These are phyloP conservation scores for Sciaenops ocellatus DNA, from an alignment of 2,797 vertebrate genomes.

Conservation along the genomic window DNA sequence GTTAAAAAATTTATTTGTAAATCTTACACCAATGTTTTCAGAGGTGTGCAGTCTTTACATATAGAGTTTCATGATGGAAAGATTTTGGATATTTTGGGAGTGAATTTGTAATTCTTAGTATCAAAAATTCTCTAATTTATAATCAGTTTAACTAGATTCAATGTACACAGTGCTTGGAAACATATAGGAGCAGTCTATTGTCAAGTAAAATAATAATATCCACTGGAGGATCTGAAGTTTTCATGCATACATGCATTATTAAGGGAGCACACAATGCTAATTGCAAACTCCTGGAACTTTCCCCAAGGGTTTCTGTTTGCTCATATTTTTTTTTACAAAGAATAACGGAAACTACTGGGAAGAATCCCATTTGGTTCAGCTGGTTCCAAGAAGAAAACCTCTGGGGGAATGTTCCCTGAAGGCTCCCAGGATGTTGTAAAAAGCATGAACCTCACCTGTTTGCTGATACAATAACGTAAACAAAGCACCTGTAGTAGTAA, in stretches of 20 bases:
- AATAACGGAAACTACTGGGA: neutral
- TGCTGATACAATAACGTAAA: neutral
- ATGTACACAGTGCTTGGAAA: neutral
- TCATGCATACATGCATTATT: neutral
- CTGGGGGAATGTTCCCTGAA: neutral
- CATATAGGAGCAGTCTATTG: neutral
- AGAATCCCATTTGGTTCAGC: neutral
- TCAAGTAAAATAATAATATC: neutral
- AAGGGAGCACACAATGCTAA: neutral
- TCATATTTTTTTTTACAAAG: neutral
- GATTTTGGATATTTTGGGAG: neutral
- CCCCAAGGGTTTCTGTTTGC: neutral
- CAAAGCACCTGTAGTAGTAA: too few species aligned
- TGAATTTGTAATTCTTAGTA: neutral
- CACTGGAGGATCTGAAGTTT: neutral
- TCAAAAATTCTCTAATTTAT: too few species aligned
- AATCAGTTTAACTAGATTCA: neutral
- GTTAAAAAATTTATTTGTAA: neutral
- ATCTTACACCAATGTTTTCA: too few species aligned
- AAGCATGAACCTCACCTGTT: neutral
- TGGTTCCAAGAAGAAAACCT: slow-evolving; percentile 12
- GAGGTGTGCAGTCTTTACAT: neutral
- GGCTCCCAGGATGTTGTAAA: neutral
- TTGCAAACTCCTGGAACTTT: slow-evolving; percentile 3
- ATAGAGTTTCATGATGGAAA: neutral